Evolutionary conservation across 2,113 vertebrate genomes (phyloP).

Genomic region (Tachysurus fulvidraco): DNA sequence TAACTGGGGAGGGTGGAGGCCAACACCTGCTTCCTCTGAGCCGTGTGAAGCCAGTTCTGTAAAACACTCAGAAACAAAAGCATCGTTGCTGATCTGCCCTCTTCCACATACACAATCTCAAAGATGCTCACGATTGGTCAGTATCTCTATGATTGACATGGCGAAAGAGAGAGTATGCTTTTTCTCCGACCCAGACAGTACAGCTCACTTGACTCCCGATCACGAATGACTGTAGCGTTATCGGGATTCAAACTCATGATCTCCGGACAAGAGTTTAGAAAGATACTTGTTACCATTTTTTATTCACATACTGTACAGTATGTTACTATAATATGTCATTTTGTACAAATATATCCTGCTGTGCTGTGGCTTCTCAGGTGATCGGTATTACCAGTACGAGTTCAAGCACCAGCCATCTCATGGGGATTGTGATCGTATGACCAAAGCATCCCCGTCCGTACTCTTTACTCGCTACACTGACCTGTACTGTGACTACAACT

Average conservation of each 20-base stretch:
- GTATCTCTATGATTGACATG: neutral
- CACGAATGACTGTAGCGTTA: neutral
- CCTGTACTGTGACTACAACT: conserved; percentile 74
- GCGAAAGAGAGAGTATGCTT: neutral
- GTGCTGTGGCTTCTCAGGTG: conserved; percentile 65
- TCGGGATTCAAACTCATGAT: neutral
- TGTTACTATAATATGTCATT: neutral
- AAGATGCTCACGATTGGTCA: neutral
- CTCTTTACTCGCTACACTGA: conserved; percentile 81
- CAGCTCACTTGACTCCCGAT: neutral
- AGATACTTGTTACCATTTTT: neutral
- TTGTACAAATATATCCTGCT: neutral
- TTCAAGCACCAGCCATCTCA: conserved; percentile 86
- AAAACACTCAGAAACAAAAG: neutral
- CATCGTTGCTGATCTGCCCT: neutral
- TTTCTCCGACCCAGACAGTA: neutral
- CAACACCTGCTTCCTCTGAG: neutral
- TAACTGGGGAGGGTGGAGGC: too few species aligned
- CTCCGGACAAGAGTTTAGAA: neutral
- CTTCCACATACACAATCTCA: neutral
- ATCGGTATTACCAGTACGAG: conserved; percentile 85
- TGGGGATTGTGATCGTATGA: conserved; percentile 76
- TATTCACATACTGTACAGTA: too few species aligned
- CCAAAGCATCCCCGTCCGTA: conserved; percentile 72
- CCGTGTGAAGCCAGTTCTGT: neutral